Base-by-base conservation (phyloP, 2,797 vertebrate genomes). In the Phrynocephalus vlangalii region DNA sequence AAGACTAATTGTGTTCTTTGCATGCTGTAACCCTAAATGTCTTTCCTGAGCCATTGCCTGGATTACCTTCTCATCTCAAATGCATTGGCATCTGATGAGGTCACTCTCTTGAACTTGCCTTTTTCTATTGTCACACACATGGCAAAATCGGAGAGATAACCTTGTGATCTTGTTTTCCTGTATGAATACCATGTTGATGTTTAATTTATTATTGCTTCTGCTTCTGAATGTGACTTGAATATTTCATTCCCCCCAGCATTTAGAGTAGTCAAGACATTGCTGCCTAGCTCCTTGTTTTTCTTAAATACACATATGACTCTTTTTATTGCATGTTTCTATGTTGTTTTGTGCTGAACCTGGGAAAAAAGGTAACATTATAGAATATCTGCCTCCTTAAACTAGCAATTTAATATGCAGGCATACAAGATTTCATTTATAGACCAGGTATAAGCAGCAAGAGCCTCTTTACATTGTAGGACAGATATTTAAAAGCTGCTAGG, bases 31-130 rank as follows among this genome's bases (percentile, higher is more conserved):
- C 66, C 5, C 63, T 92, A 52, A 89, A 91, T 88, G 44, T 1
- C 1, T 88, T 81, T 76, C 79, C 78, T 2, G 0, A 16, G 73
- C 26, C 0, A 10, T 30, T 67, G 44, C 10, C 81, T 73, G 10
- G 48, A 79, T 66, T 77, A 16, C 56, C 22, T 33, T 84, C 87
- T 93, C 85, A 89, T 92, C 88, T 90, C 52, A 22, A 83, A 83
- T 87, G 85, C 79, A 50, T 22, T 38, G 7, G 28, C 66, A 33
- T 75, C 18, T 13, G 77, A 91, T 77, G 78, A 79, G 63, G 10
- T 84, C 48, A 72, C 82, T 44, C 18, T 87, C 89, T 92, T 93
- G 91, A 90, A 89, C 88, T 86, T 88, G 16, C 63, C 33, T 87
- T 86, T 48, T 52, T 76, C 88, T 24, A 15, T 90, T 82, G 26